Percentiles rank a stretch among this genome's conserved stretches.
phyloP scores from a whole-genome alignment of 64 coral and sea anemone species.

The Hydrozoanthus tunicans region DNA sequence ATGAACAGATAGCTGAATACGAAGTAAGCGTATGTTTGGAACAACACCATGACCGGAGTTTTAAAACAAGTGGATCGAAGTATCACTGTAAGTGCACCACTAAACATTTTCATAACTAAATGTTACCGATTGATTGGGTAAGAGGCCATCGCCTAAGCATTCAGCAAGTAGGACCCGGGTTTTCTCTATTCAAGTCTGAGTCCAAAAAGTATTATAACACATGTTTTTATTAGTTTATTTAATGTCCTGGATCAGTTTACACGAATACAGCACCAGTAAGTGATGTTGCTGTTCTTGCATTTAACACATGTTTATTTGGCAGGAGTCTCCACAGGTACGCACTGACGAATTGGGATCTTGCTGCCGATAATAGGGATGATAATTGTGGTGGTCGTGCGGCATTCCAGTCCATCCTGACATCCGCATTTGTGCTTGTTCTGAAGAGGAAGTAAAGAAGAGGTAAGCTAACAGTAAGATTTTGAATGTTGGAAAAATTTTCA shows the following conservation, averaged over 20 bases:
- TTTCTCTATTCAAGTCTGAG: no score
- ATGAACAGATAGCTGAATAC: no score
- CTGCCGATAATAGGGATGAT: slow-evolving; percentile 59
- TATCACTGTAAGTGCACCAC: no score
- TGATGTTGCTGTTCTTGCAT: background rate
- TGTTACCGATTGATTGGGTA: no score
- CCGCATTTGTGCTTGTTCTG: slow-evolving; percentile 78
- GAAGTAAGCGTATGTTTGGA: no score
- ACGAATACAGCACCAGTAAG: no score
- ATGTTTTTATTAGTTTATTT: background rate
- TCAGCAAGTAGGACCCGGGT: no score
- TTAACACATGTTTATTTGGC: background rate
- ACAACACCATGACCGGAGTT: no score
- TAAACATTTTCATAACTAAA: no score
- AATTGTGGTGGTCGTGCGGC: slow-evolving; percentile 60
- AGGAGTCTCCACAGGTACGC: slow-evolving; percentile 25
- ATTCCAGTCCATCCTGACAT: slow-evolving; percentile 67
- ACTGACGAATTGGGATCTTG: slow-evolving; percentile 76
- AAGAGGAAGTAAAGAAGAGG: background rate
- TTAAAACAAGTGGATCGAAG: no score
- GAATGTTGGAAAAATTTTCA: background rate
- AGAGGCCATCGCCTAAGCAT: no score
- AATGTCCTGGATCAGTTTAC: background rate
- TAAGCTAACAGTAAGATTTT: background rate
- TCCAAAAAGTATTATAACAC: no score